A percentile compares a stretch with the other conserved stretches of the same genome.
Conservation (phyloP, 1,140 invertebrate genomes). For the Drosophila baimaii region DNA sequence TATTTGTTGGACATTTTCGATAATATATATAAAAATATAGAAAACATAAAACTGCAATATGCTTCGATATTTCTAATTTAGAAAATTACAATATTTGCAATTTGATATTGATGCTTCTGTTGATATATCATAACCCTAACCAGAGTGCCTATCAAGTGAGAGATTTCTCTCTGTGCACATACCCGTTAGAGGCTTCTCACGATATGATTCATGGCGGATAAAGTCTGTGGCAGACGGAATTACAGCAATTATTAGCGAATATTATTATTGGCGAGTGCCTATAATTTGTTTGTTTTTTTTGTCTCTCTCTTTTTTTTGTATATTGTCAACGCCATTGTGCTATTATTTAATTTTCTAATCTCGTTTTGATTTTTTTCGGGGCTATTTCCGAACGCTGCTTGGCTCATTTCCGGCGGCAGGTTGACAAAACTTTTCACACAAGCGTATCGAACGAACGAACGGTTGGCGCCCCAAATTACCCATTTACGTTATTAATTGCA, state of each 20-base stretch:
- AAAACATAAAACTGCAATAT: too few species aligned
- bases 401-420: conserved; percentile 53
- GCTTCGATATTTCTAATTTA: too few species aligned
- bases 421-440: conserved; percentile 75
- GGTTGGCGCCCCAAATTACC: conserved; percentile 46
- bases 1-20: too few species aligned
- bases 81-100: too few species aligned
- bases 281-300: not conserved
- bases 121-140: too few species aligned
- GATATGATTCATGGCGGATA: not conserved
- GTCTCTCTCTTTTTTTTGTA: not conserved
- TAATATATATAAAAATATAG: too few species aligned
- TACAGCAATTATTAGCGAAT: conserved; percentile 36
- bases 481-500: conserved; percentile 71
- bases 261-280: conserved; percentile 26
- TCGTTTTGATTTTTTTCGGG: conserved; percentile 3
- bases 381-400: conserved; percentile 16
- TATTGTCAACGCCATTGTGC: not conserved
- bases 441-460: conserved; percentile 28
- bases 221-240: conserved; percentile 3
- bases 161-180: not conserved
- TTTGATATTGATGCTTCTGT: too few species aligned
- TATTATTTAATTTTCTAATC: conserved; percentile 50
- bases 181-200: conserved; percentile 9
- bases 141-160: not conserved